phyloP scores from a whole-genome alignment of 2,888 invertebrate genomes.

The Lochmaea crataegi region DNA sequence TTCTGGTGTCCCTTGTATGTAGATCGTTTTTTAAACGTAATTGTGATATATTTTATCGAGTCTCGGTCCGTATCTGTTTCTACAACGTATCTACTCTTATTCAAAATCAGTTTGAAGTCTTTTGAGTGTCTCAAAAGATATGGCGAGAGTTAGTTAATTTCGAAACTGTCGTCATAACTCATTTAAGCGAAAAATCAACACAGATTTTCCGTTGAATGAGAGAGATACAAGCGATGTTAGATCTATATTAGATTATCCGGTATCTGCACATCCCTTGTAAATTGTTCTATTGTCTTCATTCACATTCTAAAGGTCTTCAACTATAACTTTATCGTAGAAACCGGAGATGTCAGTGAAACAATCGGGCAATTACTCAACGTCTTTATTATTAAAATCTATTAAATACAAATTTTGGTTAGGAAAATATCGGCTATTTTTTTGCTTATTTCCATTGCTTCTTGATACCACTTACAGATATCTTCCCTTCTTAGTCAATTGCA shows the following conservation, averaged over 20 bases:
- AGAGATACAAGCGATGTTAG: conserved; percentile 38
- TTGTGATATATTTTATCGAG: not conserved
- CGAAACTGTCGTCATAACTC: conserved; percentile 54
- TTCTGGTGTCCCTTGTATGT: no score
- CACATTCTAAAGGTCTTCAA: conserved; percentile 22
- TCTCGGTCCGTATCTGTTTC: not conserved
- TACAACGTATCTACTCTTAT: not conserved
- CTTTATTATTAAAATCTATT: not conserved
- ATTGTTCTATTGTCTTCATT: conserved; percentile 40
- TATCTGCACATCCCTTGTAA: conserved; percentile 38
- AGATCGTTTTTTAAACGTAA: no score
- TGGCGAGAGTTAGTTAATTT: not conserved
- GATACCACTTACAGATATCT: no score
- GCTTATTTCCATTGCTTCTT: no score
- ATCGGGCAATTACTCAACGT: not conserved
- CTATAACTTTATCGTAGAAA: conserved; percentile 18
- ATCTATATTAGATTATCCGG: conserved; percentile 45
- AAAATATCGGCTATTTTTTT: no score
- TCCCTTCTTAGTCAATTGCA: no score
- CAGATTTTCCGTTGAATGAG: conserved; percentile 41
- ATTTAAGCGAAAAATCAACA: conserved; percentile 57
- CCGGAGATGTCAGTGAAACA: not conserved
- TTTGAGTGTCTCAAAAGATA: not conserved
- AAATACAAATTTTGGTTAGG: not conserved
- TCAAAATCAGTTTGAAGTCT: conserved; percentile 3